A percentile compares a stretch with the other conserved stretches of the same genome.
phyloP scores from a whole-genome alignment of 1,140 invertebrate genomes.

The Radopholus similis region DNA sequence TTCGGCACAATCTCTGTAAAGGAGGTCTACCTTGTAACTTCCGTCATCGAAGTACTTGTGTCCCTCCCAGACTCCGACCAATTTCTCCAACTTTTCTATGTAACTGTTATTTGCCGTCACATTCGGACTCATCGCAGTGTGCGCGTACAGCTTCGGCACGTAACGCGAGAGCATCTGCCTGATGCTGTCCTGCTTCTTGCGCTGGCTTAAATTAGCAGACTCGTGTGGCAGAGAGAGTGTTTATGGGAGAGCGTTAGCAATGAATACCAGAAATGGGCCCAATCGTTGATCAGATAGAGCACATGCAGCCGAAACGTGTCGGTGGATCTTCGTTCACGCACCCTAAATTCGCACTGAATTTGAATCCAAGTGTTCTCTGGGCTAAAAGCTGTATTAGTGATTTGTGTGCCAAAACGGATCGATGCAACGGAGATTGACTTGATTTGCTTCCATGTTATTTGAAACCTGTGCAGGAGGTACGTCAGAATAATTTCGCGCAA shows the following conservation, averaged over 20 bases:
- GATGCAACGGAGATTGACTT: background rate
- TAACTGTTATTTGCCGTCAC: slow-evolving; percentile 14
- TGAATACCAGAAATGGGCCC: slow-evolving; percentile 53
- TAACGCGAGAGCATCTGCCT: slow-evolving; percentile 49
- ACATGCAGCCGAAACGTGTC: slow-evolving; percentile 49
- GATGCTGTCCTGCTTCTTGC: slow-evolving; percentile 48
- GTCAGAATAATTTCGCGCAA: slow-evolving; percentile 48
- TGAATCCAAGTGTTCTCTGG: slow-evolving; percentile 8
- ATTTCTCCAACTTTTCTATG: slow-evolving; percentile 46
- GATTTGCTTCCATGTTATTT: background rate
- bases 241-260: background rate
- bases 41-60: slow-evolving; percentile 49
- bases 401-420: no score
- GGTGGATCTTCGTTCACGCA: slow-evolving; percentile 22
- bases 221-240: background rate
- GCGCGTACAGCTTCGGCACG: slow-evolving; percentile 51
- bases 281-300: slow-evolving; percentile 53
- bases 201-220: slow-evolving; percentile 36
- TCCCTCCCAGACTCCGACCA: slow-evolving; percentile 50
- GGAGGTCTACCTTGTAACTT: slow-evolving; percentile 35
- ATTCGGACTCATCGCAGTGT: slow-evolving; percentile 18
- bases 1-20: background rate
- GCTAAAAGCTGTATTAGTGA: no score
- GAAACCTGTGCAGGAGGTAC: slow-evolving; percentile 45
- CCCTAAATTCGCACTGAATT: slow-evolving; percentile 23